Evolutionary conservation across 64 coral and sea anemone species (phyloP).

Genomic region (Stichodactyla helianthus): DNA sequence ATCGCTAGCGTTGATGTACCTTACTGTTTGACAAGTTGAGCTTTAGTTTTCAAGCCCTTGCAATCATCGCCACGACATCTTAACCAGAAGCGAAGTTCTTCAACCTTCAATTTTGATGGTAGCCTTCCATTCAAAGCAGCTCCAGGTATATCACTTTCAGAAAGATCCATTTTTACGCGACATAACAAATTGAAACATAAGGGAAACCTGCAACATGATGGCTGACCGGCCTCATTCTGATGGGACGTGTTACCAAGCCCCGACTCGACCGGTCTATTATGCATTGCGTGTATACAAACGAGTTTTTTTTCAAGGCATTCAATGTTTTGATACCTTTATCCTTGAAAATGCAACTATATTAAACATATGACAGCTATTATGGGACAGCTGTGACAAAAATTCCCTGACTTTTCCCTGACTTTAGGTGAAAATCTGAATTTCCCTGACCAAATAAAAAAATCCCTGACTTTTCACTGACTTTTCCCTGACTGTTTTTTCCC

Average conservation of each 20-base stretch:
- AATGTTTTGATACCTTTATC: no score
- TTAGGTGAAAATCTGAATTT: no score
- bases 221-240: constrained; percentile 13
- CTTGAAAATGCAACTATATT: no score
- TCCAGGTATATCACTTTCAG: constrained; percentile 17
- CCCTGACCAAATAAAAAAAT: no score
- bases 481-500: no score
- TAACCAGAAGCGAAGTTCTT: constrained; percentile 29
- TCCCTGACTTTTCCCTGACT: no score
- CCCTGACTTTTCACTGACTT: no score
- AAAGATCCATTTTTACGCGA: not conserved
- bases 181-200: not conserved
- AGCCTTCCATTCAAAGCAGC: constrained; percentile 3
- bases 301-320: no score
- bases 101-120: not conserved
- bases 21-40: constrained; percentile 50
- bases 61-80: constrained; percentile 23
- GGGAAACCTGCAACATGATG: not conserved
- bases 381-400: no score
- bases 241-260: not conserved
- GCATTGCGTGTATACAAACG: not conserved
- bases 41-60: constrained; percentile 43
- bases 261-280: not conserved
- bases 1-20: no score
- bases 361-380: no score